These are phyloP conservation scores for Peromyscus californicus DNA, from an alignment of 2,113 vertebrate genomes.

Conservation along the genomic window DNA sequence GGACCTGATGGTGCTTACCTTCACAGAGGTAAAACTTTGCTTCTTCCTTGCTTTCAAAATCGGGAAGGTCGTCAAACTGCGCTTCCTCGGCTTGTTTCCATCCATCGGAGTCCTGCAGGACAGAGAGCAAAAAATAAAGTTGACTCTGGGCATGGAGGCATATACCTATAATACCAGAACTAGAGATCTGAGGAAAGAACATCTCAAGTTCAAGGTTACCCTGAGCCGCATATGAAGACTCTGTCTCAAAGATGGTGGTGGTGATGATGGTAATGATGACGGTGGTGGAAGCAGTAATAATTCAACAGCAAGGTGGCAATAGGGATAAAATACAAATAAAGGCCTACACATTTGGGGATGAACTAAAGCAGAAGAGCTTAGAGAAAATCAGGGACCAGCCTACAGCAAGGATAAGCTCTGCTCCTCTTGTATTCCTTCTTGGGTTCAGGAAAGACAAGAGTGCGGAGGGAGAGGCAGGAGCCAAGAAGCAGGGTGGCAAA, in stretches of 20 bases:
- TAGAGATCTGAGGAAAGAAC: background rate
- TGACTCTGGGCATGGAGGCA: background rate
- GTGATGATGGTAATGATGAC: background rate
- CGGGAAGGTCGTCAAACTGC: slow-evolving; percentile 52
- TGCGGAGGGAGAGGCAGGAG: background rate
- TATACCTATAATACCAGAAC: background rate
- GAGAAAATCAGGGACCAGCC: background rate
- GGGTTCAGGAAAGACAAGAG: background rate
- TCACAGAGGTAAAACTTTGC: slow-evolving; percentile 53
- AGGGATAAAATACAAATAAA: background rate
- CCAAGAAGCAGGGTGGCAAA: background rate
- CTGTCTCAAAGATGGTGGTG: background rate
- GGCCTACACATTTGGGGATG: background rate
- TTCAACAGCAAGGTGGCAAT: background rate
- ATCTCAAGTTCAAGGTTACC: background rate
- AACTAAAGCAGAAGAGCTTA: background rate
- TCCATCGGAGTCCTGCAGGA: slow-evolving; percentile 77
- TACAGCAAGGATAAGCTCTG: background rate
- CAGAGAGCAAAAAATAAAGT: background rate
- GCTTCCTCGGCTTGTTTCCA: slow-evolving; percentile 72
- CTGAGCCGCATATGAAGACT: background rate
- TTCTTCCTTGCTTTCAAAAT: slow-evolving; percentile 69
- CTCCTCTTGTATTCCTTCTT: background rate
- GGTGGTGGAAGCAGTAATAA: no score
- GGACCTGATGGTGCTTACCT: slow-evolving; percentile 70